phyloP scores from a whole-genome alignment of 2,113 vertebrate genomes.

The Diphyllodes magnificus region DNA sequence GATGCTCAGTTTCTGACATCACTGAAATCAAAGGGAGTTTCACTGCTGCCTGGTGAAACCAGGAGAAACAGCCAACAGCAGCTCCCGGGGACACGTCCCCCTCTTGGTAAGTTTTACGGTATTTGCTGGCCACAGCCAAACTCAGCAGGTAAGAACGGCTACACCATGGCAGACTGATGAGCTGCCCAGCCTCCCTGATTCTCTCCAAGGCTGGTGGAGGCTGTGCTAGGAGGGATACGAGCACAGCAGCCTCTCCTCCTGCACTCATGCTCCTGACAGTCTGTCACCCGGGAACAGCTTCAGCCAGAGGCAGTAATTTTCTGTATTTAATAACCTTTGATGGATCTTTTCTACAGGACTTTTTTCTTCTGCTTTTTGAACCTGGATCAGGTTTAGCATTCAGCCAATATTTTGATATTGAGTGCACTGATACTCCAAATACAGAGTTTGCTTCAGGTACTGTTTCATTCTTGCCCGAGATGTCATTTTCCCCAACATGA shows the following conservation, averaged over 20 bases:
- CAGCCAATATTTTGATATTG: neutral
- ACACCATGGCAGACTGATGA: rapidly evolving
- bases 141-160: neutral
- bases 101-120: neutral
- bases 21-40: neutral
- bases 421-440: neutral
- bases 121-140: neutral
- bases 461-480: neutral
- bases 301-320: neutral
- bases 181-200: neutral
- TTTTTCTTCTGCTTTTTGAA: neutral
- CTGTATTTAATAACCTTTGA: neutral
- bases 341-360: neutral
- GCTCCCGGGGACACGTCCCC: neutral
- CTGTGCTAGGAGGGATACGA: rapidly evolving
- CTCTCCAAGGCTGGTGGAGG: neutral
- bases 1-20: neutral
- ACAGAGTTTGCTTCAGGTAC: neutral
- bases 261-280: neutral
- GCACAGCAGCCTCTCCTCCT: neutral
- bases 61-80: neutral
- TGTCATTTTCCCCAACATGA: neutral
- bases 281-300: neutral
- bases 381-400: neutral
- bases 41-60: neutral